Evolutionary conservation across 2,113 vertebrate genomes (phyloP).

Genomic region (Haemorhous mexicanus): DNA sequence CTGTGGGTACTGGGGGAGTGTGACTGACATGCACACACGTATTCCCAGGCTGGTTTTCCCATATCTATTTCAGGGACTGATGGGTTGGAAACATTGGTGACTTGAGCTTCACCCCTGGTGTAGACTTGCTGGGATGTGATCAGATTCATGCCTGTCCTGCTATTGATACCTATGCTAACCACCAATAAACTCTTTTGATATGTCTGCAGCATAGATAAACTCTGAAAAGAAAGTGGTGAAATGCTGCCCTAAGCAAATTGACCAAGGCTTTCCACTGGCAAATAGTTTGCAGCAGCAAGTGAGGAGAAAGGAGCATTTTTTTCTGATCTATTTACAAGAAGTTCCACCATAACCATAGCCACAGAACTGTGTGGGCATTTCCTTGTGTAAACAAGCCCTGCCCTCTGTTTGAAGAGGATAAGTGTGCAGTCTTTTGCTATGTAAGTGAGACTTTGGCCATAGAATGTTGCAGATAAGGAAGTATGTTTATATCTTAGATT

Average conservation of each 20-base stretch:
- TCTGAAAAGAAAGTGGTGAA: background rate
- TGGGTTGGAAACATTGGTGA: background rate
- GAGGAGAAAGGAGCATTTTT: background rate
- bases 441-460: background rate
- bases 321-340: background rate
- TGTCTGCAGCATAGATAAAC: background rate
- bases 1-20: accelerated
- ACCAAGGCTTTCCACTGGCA: background rate
- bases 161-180: background rate
- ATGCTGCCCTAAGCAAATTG: background rate
- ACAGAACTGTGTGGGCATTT: background rate
- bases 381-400: background rate
- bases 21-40: background rate
- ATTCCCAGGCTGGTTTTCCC: background rate
- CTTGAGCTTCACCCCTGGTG: background rate
- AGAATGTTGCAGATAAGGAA: background rate
- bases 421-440: background rate
- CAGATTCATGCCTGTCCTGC: background rate
- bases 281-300: background rate
- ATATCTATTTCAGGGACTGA: background rate
- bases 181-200: background rate
- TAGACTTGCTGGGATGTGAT: background rate
- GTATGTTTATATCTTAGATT: background rate
- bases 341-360: background rate
- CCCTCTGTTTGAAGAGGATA: background rate